Percentiles rank a stretch among this genome's conserved stretches.
Evolutionary conservation across 2,888 invertebrate genomes (phyloP).

Genomic region (Myathropa florea): DNA sequence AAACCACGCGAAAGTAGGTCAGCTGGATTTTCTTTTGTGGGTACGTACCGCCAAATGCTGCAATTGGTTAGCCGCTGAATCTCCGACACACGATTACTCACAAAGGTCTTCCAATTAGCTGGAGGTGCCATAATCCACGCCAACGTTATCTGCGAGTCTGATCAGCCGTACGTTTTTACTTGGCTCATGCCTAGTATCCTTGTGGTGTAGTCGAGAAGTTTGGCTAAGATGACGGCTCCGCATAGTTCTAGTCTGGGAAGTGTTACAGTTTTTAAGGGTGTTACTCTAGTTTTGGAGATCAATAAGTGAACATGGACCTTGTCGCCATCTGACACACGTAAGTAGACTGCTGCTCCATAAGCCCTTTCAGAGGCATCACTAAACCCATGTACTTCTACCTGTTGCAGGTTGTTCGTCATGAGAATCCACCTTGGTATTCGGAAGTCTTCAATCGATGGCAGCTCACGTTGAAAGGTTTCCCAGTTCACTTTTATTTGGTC

Average conservation of each 20-base stretch:
- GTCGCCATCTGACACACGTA: background rate
- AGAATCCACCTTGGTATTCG: no score
- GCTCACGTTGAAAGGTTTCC: no score
- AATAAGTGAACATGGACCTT: constrained; percentile 9
- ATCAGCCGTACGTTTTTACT: no score
- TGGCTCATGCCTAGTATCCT: no score
- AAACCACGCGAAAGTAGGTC: constrained; percentile 59
- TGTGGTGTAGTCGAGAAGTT: no score
- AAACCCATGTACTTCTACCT: background rate
- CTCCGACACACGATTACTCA: constrained; percentile 60
- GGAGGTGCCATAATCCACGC: no score
- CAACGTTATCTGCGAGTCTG: no score
- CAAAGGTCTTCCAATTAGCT: constrained; percentile 57
- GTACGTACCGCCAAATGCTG: constrained; percentile 47
- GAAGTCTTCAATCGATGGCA: no score
- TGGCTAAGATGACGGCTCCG: no score
- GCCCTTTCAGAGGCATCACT: constrained; percentile 11
- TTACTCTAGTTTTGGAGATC: constrained; percentile 54
- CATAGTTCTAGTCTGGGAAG: constrained; percentile 60
- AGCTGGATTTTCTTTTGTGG: constrained; percentile 64
- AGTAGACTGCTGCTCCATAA: no score
- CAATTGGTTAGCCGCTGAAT: constrained; percentile 32
- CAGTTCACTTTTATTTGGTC: no score
- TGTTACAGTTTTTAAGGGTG: constrained; percentile 55
- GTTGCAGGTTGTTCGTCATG: no score